Evolutionary conservation across 2,797 vertebrate genomes (phyloP), one percentile per base, ranked within the genome.

Genomic region (Gobionotothen gibberifrons): DNA sequence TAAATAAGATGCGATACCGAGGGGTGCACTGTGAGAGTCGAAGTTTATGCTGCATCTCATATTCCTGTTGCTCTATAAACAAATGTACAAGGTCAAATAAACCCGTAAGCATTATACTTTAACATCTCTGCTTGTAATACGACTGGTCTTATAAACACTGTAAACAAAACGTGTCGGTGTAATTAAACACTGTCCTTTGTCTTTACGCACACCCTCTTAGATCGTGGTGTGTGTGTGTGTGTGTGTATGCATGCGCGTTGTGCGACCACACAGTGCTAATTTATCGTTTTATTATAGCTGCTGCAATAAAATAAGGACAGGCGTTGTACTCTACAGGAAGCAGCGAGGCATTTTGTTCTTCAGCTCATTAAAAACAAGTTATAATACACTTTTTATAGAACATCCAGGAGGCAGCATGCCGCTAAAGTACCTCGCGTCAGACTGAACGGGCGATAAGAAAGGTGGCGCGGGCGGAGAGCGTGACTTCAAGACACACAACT

Each of bases 131-230:
- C 86, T 69, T 69, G 57, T 85, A 79, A 90, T 74, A 89, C 83
- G 46, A 79, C 85, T 65, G 71, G 76, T 75, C 73, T 75, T 86
- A 85, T 82, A 85, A 92, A 93, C 87, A 91, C 83, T 90, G 92
- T 93, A 94, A 93, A 94, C 90, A 90, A 89, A 89, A 82, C 8
- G 56, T 82, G 47, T 63, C 7, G 44, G 75, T 88, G 90, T 93
- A n/a, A n/a, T n/a, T n/a, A 93, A 94, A 94, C 90, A 88, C 81
- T 66, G 82, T 82, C 70, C 47, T 81, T 69, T 72, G 58, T 82
- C 48, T 81, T 66, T 65, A 72, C 68, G 71, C 69, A 81, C 74
- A 71, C 53, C 62, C 39, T 48, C 53, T 39, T 46, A 47, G 54
- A 43, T 63, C 60, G 46, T 19, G 58, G 70, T 72, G 61, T 78